Evolutionary conservation across 2,888 invertebrate genomes (phyloP).

Genomic region (Crocallis elinguaria): DNA sequence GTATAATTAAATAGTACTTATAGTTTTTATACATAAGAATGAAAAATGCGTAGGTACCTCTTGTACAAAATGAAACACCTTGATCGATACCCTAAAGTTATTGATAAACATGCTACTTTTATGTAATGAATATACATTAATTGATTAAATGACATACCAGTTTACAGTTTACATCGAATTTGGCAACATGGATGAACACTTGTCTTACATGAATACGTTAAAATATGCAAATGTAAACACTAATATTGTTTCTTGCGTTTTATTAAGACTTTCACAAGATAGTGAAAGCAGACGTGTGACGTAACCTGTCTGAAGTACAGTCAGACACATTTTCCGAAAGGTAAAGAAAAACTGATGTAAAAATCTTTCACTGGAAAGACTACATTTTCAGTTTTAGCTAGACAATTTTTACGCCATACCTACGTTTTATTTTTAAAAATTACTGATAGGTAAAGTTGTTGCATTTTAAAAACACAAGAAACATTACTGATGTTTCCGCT

Average conservation of each 20-base stretch:
- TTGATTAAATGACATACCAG: constrained; percentile 73
- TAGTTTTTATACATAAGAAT: constrained; percentile 46
- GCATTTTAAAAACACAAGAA: constrained; percentile 21
- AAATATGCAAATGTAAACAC: constrained; percentile 45
- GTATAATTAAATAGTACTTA: constrained; percentile 42
- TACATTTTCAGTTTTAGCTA: constrained; percentile 10
- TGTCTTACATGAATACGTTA: constrained; percentile 53
- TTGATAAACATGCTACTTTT: constrained; percentile 74
- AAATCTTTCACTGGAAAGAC: constrained; percentile 21
- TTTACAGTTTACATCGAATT: constrained; percentile 79
- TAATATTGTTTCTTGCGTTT: constrained; percentile 34
- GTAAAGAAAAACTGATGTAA: constrained; percentile 17
- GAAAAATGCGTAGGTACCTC: constrained; percentile 64
- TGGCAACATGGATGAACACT: constrained; percentile 83
- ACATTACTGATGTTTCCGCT: constrained; percentile 32
- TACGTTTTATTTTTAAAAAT: not conserved
- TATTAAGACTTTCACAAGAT: constrained; percentile 24
- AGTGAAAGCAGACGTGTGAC: constrained; percentile 19
- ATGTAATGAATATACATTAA: constrained; percentile 50
- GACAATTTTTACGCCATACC: not conserved
- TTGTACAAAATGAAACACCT: constrained; percentile 74
- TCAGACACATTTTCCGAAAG: not conserved
- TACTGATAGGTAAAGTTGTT: not conserved
- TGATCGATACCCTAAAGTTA: constrained; percentile 81
- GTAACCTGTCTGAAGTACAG: not conserved